These are phyloP conservation scores for Zhengitettix transpicula DNA, from an alignment of 2,888 invertebrate species.

Conservation along the genomic window DNA sequence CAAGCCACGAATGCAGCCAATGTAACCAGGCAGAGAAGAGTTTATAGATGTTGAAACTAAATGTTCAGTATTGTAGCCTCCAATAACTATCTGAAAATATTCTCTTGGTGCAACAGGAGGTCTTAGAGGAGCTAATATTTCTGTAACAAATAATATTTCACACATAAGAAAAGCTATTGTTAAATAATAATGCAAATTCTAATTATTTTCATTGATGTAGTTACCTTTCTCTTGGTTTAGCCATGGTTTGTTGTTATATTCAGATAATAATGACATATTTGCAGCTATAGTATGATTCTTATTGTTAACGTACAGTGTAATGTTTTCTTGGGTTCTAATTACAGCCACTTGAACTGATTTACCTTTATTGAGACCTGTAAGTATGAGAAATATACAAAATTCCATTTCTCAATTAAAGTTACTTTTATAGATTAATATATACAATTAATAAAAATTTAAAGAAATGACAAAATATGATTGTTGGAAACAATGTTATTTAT, in stretches of 20 bases:
- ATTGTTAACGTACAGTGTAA: slow-evolving; percentile 68
- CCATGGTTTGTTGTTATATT: slow-evolving; percentile 78
- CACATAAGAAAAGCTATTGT: too few species aligned
- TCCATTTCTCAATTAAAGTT: too few species aligned
- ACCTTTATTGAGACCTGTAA: slow-evolving; percentile 52
- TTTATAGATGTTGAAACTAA: slow-evolving; percentile 37
- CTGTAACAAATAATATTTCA: slow-evolving; percentile 26
- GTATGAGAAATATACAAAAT: neutral
- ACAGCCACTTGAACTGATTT: slow-evolving; percentile 82
- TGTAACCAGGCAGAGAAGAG: slow-evolving; percentile 42
- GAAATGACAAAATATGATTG: too few species aligned
- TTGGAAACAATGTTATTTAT: too few species aligned
- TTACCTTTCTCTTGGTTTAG: slow-evolving; percentile 61
- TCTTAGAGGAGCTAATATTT: slow-evolving; percentile 72
- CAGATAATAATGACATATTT: slow-evolving; percentile 49
- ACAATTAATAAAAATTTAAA: too few species aligned
- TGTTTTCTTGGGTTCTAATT: slow-evolving; percentile 49
- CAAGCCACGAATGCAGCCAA: slow-evolving; percentile 74
- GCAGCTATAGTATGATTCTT: slow-evolving; percentile 51
- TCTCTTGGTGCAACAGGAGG: slow-evolving; percentile 79
- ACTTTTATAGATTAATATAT: too few species aligned
- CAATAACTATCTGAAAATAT: slow-evolving; percentile 72
- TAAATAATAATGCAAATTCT: slow-evolving; percentile 15
- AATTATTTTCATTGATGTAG: slow-evolving; percentile 12
- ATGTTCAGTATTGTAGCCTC: slow-evolving; percentile 66